A percentile compares a stretch with the other conserved stretches of the same genome.
These are phyloP conservation scores for Centroberyx gerrardi DNA, from an alignment of 2,797 vertebrate species.

Conservation along the genomic window DNA sequence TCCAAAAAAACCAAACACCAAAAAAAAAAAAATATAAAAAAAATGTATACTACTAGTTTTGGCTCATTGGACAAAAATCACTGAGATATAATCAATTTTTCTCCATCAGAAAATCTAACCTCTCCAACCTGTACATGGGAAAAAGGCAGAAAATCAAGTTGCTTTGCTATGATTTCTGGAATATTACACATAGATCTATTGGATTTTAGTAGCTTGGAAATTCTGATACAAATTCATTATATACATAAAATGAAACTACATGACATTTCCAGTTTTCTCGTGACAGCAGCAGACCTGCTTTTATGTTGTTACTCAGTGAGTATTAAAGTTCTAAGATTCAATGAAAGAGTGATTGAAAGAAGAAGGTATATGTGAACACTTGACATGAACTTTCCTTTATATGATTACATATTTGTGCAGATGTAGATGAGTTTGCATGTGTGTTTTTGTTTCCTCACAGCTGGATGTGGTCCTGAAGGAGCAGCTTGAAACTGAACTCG, in stretches of 20 bases:
- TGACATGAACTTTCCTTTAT: background rate
- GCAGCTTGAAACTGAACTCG: conserved; percentile 92
- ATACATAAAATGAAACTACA: too few species aligned
- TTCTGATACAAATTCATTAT: too few species aligned
- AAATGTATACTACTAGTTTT: background rate
- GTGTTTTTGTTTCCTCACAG: conserved; percentile 83
- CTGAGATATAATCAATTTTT: background rate
- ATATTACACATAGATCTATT: too few species aligned
- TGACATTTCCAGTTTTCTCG: too few species aligned
- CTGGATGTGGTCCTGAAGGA: conserved; percentile 84
- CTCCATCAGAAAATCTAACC: background rate
- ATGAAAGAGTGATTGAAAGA: background rate
- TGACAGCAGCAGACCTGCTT: too few species aligned
- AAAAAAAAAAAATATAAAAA: background rate
- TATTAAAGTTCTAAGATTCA: background rate
- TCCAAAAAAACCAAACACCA: too few species aligned
- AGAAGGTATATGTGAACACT: too few species aligned
- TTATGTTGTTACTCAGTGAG: background rate
- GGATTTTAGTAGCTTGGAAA: too few species aligned
- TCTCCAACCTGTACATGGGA: background rate
- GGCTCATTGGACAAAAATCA: background rate
- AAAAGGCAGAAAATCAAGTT: background rate
- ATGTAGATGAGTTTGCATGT: conserved; percentile 1
- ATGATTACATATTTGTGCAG: background rate
- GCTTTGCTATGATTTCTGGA: too few species aligned